These are phyloP conservation scores for Tachina lurida DNA, from an alignment of 2,888 invertebrate species.

Conservation along the genomic window DNA sequence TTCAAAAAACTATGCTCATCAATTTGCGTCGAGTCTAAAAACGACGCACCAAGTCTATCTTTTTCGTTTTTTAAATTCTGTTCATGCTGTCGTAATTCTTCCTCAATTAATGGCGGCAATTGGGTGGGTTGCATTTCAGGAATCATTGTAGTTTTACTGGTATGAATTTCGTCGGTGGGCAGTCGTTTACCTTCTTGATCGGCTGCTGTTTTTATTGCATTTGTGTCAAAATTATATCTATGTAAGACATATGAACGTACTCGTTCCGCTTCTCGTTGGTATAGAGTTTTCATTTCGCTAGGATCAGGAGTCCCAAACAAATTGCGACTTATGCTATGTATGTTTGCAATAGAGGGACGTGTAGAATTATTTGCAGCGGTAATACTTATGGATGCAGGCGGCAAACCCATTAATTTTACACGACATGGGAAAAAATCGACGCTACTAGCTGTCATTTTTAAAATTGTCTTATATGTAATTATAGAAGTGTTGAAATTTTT, in stretches of 20 bases:
- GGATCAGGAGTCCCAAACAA: conserved; percentile 67
- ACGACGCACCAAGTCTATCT: conserved; percentile 1
- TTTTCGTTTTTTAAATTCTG: conserved; percentile 37
- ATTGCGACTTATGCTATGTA: conserved; percentile 59
- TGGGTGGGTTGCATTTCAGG: conserved; percentile 13
- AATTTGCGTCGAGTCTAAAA: conserved; percentile 14
- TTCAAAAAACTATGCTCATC: background rate
- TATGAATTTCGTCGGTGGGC: conserved; percentile 13
- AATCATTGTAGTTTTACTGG: background rate
- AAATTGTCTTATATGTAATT: background rate
- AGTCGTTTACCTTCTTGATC: background rate
- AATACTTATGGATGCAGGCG: background rate
- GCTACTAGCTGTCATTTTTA: conserved; percentile 61
- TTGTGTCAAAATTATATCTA: conserved; percentile 54
- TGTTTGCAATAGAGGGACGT: conserved; percentile 44
- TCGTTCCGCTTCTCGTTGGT: conserved; percentile 58
- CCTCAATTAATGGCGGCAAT: conserved; percentile 61
- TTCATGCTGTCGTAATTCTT: conserved; percentile 61
- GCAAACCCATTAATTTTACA: conserved; percentile 45
- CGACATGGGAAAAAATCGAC: conserved; percentile 62
- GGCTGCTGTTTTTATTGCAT: background rate
- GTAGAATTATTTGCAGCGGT: conserved; percentile 1
- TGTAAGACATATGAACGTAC: conserved; percentile 50
- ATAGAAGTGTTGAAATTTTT: too few relatives aligned
- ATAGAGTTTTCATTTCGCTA: conserved; percentile 56